phyloP scores from a whole-genome alignment of 2,113 vertebrate species.

The Corapipo altera region DNA sequence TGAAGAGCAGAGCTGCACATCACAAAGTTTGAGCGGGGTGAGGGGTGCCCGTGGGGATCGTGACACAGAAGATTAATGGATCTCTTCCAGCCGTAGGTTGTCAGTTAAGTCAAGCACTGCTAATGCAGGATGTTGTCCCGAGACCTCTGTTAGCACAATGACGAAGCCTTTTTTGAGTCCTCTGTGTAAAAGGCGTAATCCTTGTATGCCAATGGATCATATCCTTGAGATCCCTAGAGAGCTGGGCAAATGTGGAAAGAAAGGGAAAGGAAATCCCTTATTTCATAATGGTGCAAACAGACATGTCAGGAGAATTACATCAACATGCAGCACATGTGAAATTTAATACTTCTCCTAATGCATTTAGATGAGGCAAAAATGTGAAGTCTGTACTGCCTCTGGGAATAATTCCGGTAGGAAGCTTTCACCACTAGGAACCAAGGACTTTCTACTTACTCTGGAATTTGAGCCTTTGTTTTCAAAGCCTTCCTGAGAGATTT shows the following conservation, averaged over 20 bases:
- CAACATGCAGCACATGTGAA: conserved; percentile 60
- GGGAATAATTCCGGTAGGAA: conserved; percentile 64
- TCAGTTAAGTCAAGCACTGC: neutral
- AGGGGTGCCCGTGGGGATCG: neutral
- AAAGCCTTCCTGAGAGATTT: conserved; percentile 52
- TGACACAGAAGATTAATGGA: neutral
- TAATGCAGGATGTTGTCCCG: neutral
- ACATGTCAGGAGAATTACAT: conserved; percentile 67
- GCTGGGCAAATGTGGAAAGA: conserved; percentile 43
- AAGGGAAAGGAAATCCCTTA: conserved; percentile 69
- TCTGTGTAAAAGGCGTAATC: conserved; percentile 42
- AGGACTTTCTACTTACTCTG: conserved; percentile 59
- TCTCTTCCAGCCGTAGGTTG: neutral
- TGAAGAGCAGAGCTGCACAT: neutral
- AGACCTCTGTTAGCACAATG: conserved; percentile 15
- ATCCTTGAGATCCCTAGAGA: conserved; percentile 23
- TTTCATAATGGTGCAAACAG: conserved; percentile 74
- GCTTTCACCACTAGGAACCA: conserved; percentile 58
- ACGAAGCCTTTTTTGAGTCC: conserved; percentile 44
- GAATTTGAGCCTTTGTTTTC: conserved; percentile 65
- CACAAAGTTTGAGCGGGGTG: neutral
- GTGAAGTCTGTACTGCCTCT: conserved; percentile 57
- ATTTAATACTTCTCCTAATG: conserved; percentile 61
- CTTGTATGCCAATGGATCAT: conserved; percentile 47
- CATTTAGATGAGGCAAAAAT: conserved; percentile 70